These are phyloP conservation scores for Lysiphlebus fabarum DNA, from an alignment of 1,140 invertebrate species.

Conservation along the genomic window DNA sequence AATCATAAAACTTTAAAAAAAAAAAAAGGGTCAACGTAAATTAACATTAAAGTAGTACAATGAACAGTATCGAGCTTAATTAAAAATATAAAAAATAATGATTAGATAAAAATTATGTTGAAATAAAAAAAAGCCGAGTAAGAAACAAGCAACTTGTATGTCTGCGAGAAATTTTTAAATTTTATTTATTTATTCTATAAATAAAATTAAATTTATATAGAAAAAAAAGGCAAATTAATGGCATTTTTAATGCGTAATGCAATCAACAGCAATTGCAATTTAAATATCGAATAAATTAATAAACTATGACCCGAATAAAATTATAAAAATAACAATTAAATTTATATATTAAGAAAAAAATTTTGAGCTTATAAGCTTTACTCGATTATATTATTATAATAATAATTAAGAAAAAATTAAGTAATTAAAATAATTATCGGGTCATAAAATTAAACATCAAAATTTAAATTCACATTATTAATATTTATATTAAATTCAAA, in stretches of 20 bases:
- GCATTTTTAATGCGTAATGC: slow-evolving; percentile 36
- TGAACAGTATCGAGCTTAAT: too few relatives aligned
- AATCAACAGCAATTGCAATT: slow-evolving; percentile 41
- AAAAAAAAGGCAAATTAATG: slow-evolving; percentile 4
- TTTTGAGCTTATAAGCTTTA: slow-evolving; percentile 27
- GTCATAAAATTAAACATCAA: slow-evolving; percentile 8
- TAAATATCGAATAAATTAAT: slow-evolving; percentile 32
- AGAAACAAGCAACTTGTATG: slow-evolving; percentile 2
- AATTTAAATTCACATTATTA: neutral
- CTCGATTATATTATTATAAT: slow-evolving; percentile 28
- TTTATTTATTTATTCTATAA: slow-evolving; percentile 7
- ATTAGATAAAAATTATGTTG: neutral
- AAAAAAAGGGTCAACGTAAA: too few relatives aligned
- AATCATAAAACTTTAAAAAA: too few relatives aligned
- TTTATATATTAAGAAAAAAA: slow-evolving; percentile 14
- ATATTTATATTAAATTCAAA: too few relatives aligned
- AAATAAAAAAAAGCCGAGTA: slow-evolving; percentile 7
- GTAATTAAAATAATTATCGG: slow-evolving; percentile 15
- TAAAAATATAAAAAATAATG: neutral
- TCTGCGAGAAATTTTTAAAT: slow-evolving; percentile 5
- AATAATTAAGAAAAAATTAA: slow-evolving; percentile 19
- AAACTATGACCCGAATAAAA: slow-evolving; percentile 23
- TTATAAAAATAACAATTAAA: slow-evolving; percentile 24
- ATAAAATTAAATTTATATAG: slow-evolving; percentile 10
- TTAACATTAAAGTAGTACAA: too few relatives aligned